A percentile compares a stretch with the other conserved stretches of the same genome.
Conservation (phyloP, 2,113 vertebrate species). For the Isichthys henryi region DNA sequence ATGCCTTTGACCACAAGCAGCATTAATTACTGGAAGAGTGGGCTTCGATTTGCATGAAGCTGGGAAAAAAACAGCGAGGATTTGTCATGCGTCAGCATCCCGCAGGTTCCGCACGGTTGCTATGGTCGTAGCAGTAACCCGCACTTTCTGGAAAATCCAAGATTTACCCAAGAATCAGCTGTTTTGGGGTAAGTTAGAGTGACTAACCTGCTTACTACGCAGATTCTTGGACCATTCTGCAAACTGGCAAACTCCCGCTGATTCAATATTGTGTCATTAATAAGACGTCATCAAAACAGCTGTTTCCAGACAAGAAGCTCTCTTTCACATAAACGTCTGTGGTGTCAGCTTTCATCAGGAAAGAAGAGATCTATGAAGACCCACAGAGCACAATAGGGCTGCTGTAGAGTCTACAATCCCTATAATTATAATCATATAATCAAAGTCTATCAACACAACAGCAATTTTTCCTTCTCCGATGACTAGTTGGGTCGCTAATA, state of each 20-base stretch:
- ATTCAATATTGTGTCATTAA: not conserved
- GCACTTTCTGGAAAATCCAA: not conserved
- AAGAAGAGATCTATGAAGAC: not conserved
- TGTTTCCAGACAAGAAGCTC: not conserved
- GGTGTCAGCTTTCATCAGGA: too few relatives aligned
- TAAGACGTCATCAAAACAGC: not conserved
- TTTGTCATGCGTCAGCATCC: not conserved
- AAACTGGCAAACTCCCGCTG: not conserved
- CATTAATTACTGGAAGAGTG: not conserved
- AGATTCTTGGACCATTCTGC: not conserved
- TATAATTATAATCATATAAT: conserved; percentile 1
- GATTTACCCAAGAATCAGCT: not conserved
- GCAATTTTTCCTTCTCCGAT: not conserved
- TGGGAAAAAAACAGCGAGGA: not conserved
- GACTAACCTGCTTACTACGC: not conserved
- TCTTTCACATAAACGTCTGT: too few relatives aligned
- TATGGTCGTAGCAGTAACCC: not conserved
- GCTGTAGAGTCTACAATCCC: not conserved
- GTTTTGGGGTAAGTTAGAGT: not conserved
- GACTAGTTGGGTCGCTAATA: not conserved
- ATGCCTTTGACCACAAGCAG: not conserved
- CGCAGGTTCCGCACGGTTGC: not conserved
- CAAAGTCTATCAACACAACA: not conserved
- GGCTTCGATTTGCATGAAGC: not conserved
- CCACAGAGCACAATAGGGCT: not conserved